Percentiles rank a stretch among this genome's conserved stretches.
phyloP scores from a whole-genome alignment of 2,797 vertebrate species.

The Fringilla coelebs region DNA sequence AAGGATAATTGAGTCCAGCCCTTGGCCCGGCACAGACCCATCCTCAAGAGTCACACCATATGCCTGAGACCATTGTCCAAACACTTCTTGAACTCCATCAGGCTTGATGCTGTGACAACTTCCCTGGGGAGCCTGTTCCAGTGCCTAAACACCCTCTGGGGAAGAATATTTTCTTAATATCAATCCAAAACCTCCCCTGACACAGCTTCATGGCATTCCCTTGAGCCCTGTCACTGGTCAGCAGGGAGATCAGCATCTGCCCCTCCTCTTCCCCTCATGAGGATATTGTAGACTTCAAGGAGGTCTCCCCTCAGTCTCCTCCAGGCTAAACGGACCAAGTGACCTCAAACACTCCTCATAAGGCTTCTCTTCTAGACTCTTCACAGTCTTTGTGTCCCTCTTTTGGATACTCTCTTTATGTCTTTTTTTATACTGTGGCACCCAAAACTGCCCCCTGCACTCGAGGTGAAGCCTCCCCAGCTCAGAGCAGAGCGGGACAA shows the following conservation, averaged over 20 bases:
- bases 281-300: neutral
- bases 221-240: neutral
- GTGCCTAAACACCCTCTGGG: neutral
- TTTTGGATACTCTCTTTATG: neutral
- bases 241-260: neutral
- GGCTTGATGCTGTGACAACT: neutral
- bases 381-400: neutral
- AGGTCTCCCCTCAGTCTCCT: neutral
- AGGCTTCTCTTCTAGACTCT: neutral
- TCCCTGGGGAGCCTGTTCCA: neutral
- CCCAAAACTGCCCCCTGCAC: neutral
- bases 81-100: neutral
- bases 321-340: neutral
- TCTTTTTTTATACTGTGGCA: neutral
- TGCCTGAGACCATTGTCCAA: neutral
- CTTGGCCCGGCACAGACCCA: neutral
- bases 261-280: neutral
- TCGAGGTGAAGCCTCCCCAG: accelerated
- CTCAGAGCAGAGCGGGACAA: accelerated
- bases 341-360: neutral
- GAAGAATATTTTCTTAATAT: neutral
- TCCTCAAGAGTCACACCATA: neutral
- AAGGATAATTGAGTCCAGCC: neutral
- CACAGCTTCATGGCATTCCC: neutral
- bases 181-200: neutral